A percentile compares a stretch with the other conserved stretches of the same genome.
Evolutionary conservation across 2,888 invertebrate genomes (phyloP).

Genomic region (Sturmia bella): DNA sequence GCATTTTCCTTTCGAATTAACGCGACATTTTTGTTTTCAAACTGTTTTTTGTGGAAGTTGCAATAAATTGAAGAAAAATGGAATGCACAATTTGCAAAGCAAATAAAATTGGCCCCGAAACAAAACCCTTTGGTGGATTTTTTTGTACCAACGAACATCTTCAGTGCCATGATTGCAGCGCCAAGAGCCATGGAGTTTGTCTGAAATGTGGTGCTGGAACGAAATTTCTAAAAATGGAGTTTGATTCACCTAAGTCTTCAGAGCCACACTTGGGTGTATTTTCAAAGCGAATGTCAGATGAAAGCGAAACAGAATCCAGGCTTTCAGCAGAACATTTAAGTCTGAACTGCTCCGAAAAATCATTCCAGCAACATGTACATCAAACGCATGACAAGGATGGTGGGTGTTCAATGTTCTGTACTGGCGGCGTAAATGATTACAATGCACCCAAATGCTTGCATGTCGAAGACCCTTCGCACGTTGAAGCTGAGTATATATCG

Average conservation of each 20-base stretch:
- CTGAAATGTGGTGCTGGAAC: constrained; percentile 58
- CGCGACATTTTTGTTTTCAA: no score
- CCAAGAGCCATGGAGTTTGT: constrained; percentile 37
- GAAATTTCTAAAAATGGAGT: constrained; percentile 67
- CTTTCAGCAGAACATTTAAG: constrained; percentile 69
- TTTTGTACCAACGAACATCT: constrained; percentile 69
- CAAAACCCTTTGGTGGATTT: constrained; percentile 68
- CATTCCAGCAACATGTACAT: background rate
- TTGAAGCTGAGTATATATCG: background rate
- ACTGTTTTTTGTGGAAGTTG: background rate
- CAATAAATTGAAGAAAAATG: constrained; percentile 54
- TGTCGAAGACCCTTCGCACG: background rate
- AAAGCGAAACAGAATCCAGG: constrained; percentile 69
- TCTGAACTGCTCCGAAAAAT: constrained; percentile 61
- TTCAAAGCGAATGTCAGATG: constrained; percentile 56
- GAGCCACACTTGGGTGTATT: constrained; percentile 3
- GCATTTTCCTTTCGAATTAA: background rate
- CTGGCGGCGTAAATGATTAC: background rate
- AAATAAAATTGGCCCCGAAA: constrained; percentile 69
- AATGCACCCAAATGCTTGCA: background rate
- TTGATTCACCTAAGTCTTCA: constrained; percentile 7
- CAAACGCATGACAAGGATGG: background rate
- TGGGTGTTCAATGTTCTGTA: background rate
- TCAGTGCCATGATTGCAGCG: constrained; percentile 67
- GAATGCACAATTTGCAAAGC: constrained; percentile 68